phyloP scores from a whole-genome alignment of 2,888 invertebrate species.

The Parnassius orleans region DNA sequence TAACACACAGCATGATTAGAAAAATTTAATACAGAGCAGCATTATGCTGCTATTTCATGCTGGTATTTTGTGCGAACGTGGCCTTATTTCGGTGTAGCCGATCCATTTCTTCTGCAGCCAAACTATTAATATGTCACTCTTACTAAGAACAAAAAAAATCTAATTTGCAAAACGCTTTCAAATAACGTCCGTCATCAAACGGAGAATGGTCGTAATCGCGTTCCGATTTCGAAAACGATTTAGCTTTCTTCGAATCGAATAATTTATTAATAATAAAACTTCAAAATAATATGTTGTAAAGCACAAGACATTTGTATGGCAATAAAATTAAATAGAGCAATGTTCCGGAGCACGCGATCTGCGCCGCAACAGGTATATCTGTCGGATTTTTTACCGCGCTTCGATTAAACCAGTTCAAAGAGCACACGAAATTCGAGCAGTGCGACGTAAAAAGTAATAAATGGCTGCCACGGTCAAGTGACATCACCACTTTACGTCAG shows the following conservation, averaged over 20 bases:
- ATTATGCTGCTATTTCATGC: too few relatives aligned
- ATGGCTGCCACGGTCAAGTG: slow-evolving; percentile 33
- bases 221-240: slow-evolving; percentile 1
- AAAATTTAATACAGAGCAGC: too few relatives aligned
- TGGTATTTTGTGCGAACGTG: too few relatives aligned
- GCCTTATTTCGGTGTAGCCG: too few relatives aligned
- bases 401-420: slow-evolving; percentile 73
- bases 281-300: slow-evolving; percentile 25
- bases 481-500: background rate
- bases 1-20: too few relatives aligned
- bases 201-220: background rate
- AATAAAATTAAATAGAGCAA: slow-evolving; percentile 60
- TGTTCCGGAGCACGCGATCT: slow-evolving; percentile 62
- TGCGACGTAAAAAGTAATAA: slow-evolving; percentile 47
- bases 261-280: slow-evolving; percentile 8
- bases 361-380: slow-evolving; percentile 42
- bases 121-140: too few relatives aligned
- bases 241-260: slow-evolving; percentile 3
- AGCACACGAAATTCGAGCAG: slow-evolving; percentile 63
- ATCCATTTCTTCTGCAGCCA: too few relatives aligned
- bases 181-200: background rate
- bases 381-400: slow-evolving; percentile 56
- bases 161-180: background rate
- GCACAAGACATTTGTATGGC: slow-evolving; percentile 35
- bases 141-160: background rate